These are phyloP conservation scores for Fregata magnificens DNA, from an alignment of 2,113 vertebrate genomes.

Conservation along the genomic window DNA sequence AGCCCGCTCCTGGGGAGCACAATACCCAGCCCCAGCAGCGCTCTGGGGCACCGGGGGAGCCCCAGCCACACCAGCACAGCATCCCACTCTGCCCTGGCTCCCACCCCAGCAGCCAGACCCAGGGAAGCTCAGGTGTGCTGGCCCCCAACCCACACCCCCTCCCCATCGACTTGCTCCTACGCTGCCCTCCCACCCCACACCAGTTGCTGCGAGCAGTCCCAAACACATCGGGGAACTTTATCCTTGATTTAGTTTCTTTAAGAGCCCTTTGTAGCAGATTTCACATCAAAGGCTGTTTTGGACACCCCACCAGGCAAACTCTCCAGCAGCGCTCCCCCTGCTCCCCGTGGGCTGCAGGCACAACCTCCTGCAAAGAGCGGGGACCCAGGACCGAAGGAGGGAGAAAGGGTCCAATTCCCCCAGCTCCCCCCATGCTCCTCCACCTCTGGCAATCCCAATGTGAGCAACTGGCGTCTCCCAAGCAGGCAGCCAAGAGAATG, in stretches of 20 bases:
- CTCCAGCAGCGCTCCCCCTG: background rate
- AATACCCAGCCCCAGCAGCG: background rate
- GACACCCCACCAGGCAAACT: accelerated
- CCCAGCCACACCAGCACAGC: background rate
- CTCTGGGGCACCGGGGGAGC: background rate
- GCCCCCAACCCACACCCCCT: background rate
- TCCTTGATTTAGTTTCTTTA: background rate
- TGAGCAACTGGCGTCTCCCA: accelerated
- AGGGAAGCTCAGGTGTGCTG: background rate
- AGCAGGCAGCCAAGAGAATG: background rate
- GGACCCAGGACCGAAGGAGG: background rate
- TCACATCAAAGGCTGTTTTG: background rate
- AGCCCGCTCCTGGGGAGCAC: accelerated
- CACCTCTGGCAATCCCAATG: background rate
- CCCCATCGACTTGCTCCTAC: background rate
- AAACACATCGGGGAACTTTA: background rate
- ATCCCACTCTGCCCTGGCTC: background rate
- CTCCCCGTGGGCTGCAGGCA: background rate
- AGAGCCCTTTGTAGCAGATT: background rate
- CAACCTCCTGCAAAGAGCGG: accelerated
- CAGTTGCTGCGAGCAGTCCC: background rate
- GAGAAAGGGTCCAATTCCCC: background rate
- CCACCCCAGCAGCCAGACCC: background rate
- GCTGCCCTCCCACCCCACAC: background rate
- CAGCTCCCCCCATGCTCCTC: accelerated